Conservation (phyloP, 2,888 invertebrate genomes). For the Papilio elwesi region DNA sequence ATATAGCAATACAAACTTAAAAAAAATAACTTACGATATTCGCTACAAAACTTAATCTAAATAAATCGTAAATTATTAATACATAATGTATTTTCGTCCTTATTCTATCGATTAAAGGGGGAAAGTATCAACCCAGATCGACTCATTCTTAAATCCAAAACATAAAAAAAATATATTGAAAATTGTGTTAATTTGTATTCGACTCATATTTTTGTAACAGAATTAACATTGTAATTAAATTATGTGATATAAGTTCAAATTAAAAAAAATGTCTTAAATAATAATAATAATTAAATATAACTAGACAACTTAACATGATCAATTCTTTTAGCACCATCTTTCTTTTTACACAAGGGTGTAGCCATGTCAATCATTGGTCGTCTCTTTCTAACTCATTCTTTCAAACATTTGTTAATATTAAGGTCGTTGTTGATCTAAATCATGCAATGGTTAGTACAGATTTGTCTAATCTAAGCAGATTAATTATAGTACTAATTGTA, state of each 20-base stretch:
- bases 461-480: slow-evolving; percentile 55
- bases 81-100: slow-evolving; percentile 9
- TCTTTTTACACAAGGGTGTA: slow-evolving; percentile 22
- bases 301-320: slow-evolving; percentile 32
- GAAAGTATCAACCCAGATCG: not conserved
- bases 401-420: slow-evolving; percentile 11
- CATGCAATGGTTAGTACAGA: slow-evolving; percentile 54
- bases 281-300: slow-evolving; percentile 18
- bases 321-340: slow-evolving; percentile 35
- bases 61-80: slow-evolving; percentile 23
- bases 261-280: slow-evolving; percentile 1
- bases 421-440: slow-evolving; percentile 34
- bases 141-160: slow-evolving; percentile 15
- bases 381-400: slow-evolving; percentile 14
- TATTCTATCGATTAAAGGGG: slow-evolving; percentile 1
- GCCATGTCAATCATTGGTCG: slow-evolving; percentile 22
- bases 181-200: slow-evolving; percentile 31
- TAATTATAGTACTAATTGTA: slow-evolving; percentile 56
- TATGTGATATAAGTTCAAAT: not conserved
- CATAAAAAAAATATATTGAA: slow-evolving; percentile 4
- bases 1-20: slow-evolving; percentile 39
- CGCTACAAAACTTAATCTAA: slow-evolving; percentile 34
- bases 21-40: slow-evolving; percentile 41
- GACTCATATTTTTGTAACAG: slow-evolving; percentile 15
- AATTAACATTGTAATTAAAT: not conserved